Percentiles rank a stretch among this genome's conserved stretches.
Evolutionary conservation across 2,113 vertebrate species (phyloP).

Genomic region (Lathamus discolor): DNA sequence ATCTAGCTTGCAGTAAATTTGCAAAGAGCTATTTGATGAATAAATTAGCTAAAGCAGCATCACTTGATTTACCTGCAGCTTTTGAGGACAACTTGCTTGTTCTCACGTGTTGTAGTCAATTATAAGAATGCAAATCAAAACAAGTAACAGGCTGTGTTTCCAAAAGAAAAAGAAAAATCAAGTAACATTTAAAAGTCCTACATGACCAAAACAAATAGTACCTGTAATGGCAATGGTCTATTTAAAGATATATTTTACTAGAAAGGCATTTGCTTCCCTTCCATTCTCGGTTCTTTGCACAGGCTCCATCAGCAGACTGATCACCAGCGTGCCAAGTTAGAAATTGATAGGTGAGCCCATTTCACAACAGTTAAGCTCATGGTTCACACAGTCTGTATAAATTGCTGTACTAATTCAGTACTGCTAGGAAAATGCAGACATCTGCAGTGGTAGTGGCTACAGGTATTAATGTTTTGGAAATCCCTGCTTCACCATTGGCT

Average conservation of each 20-base stretch:
- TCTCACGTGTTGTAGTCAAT: background rate
- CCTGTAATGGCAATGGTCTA: too few species aligned
- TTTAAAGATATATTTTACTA: background rate
- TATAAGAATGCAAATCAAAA: background rate
- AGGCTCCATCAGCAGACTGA: background rate
- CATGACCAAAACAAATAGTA: background rate
- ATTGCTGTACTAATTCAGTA: background rate
- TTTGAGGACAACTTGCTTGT: background rate
- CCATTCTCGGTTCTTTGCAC: background rate
- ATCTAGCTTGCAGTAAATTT: background rate
- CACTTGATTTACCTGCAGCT: background rate
- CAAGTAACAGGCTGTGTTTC: background rate
- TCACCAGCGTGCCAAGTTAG: accelerated
- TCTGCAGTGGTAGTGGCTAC: background rate
- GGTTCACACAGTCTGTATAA: background rate
- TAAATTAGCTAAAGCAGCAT: background rate
- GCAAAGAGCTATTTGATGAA: background rate
- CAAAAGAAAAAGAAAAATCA: accelerated
- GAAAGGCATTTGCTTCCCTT: background rate
- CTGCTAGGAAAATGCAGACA: background rate
- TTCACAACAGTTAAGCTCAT: background rate
- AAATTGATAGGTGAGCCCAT: background rate
- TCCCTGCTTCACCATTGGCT: accelerated
- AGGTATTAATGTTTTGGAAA: background rate
- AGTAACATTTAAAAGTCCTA: background rate